Conservation (phyloP, 1,140 invertebrate genomes). For the Pseudobourletiella spinata region DNA sequence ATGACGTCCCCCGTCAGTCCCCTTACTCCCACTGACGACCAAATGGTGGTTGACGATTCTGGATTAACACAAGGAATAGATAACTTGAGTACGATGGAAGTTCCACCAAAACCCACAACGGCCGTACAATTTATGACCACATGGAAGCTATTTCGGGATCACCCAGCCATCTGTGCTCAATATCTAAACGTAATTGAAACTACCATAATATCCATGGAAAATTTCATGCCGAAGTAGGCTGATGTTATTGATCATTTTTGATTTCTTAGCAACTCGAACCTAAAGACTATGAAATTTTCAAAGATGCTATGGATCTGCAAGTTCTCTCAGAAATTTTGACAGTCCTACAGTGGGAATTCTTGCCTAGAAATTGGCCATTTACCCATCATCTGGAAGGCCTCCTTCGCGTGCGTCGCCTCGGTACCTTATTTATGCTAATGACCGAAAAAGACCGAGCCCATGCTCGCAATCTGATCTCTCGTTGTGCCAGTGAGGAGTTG, state of each 20-base stretch:
- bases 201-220: neutral
- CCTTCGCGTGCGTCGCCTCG: slow-evolving; percentile 41
- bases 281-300: slow-evolving; percentile 26
- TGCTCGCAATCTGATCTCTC: slow-evolving; percentile 18
- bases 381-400: slow-evolving; percentile 38
- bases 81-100: neutral
- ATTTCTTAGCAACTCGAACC: slow-evolving; percentile 11
- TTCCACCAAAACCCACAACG: slow-evolving; percentile 22
- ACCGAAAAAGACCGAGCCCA: slow-evolving; percentile 38
- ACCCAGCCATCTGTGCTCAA: slow-evolving; percentile 19
- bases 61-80: neutral
- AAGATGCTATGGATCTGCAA: slow-evolving; percentile 23
- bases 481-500: neutral
- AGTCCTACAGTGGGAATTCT: slow-evolving; percentile 30
- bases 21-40: neutral
- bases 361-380: slow-evolving; percentile 34
- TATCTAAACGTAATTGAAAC: slow-evolving; percentile 21
- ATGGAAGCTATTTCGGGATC: slow-evolving; percentile 22
- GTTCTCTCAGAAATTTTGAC: slow-evolving; percentile 26
- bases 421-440: slow-evolving; percentile 43
- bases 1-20: neutral
- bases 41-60: neutral
- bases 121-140: slow-evolving; percentile 15
- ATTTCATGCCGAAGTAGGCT: too few species aligned
- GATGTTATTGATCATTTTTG: too few species aligned